Evolutionary conservation across 1,140 invertebrate species (phyloP).

Genomic region (Uloborus diversus): DNA sequence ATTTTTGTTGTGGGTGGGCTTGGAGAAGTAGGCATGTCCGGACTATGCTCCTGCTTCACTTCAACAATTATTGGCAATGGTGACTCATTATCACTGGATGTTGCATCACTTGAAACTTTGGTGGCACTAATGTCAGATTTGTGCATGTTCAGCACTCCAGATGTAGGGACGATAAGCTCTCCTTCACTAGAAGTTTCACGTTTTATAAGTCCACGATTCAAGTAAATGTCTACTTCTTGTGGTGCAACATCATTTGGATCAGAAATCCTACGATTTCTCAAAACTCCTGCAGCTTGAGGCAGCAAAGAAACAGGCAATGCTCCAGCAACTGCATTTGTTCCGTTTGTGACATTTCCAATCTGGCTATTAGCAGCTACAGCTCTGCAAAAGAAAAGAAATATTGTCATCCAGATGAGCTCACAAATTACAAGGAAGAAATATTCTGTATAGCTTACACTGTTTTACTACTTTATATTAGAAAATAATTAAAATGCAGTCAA

Average conservation of each 20-base stretch:
- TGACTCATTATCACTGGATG: neutral
- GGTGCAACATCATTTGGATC: slow-evolving; percentile 4
- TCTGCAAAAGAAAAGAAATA: neutral
- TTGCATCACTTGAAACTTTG: neutral
- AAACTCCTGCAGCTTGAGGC: slow-evolving; percentile 19
- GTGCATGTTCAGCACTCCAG: neutral
- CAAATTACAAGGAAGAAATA: no score
- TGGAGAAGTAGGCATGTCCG: slow-evolving; percentile 8
- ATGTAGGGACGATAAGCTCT: slow-evolving; percentile 10
- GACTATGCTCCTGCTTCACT: slow-evolving; percentile 27
- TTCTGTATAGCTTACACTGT: no score
- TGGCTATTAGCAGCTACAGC: neutral
- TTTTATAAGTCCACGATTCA: slow-evolving; percentile 10
- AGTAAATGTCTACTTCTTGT: slow-evolving; percentile 28
- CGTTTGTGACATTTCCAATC: neutral
- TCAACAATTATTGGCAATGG: slow-evolving; percentile 15
- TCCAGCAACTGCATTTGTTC: neutral
- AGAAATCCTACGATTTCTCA: neutral
- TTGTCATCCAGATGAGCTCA: no score
- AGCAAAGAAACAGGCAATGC: slow-evolving; percentile 1
- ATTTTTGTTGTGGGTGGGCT: neutral
- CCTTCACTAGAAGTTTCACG: neutral
- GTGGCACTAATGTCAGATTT: neutral
- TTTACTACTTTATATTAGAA: no score
- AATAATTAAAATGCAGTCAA: no score